Evolutionary conservation across 2,888 invertebrate genomes (phyloP).

Genomic region (Phyto melanocephala): DNA sequence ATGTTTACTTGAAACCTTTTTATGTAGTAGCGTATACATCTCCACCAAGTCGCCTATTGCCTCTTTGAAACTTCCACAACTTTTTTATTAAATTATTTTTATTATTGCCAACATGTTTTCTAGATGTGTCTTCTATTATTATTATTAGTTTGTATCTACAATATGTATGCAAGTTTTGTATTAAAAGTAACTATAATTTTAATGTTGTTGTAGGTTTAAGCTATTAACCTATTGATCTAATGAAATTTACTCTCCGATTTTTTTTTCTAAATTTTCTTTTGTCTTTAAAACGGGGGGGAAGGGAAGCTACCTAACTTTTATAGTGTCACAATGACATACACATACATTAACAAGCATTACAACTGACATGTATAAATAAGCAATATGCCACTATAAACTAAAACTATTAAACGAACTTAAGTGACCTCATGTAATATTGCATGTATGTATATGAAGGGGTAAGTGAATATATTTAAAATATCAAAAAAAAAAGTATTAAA

Average conservation of each 20-base stretch:
- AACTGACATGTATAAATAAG: neutral
- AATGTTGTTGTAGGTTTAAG: conserved; percentile 58
- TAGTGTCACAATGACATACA: conserved; percentile 46
- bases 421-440: conserved; percentile 49
- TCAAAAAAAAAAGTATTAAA: conserved; percentile 2
- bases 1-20: too few species aligned
- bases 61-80: too few species aligned
- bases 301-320: conserved; percentile 55
- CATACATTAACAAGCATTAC: neutral
- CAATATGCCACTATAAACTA: neutral
- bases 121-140: conserved; percentile 53
- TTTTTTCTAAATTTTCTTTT: conserved; percentile 12
- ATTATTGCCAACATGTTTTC: conserved; percentile 19
- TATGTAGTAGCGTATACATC: too few species aligned
- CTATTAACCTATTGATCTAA: conserved; percentile 66
- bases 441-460: too few species aligned
- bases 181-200: conserved; percentile 43
- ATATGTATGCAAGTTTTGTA: conserved; percentile 14
- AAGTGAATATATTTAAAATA: neutral
- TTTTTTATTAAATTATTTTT: conserved; percentile 2
- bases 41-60: too few species aligned
- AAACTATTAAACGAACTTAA: conserved; percentile 26
- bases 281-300: neutral
- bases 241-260: conserved; percentile 58
- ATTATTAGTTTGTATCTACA: neutral